Base-by-base conservation (phyloP, 1,140 invertebrate genomes). In the Meteorus sp. region DNA sequence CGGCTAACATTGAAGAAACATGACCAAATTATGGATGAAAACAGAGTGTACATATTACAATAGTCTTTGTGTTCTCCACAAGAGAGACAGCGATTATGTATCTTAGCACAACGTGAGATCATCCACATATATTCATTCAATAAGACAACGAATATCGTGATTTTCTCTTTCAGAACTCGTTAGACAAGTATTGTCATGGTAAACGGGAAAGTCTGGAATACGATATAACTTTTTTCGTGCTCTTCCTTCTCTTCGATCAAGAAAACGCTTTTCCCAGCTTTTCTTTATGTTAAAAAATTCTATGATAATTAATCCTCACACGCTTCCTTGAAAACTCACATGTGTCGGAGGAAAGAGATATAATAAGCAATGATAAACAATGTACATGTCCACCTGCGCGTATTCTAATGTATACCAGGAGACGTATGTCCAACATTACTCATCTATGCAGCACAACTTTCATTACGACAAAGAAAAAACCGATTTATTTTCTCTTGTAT, bases 141-240 rank as follows among this genome's bases (percentile, higher is more conserved):
- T 59, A 66, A 74, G 45, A 73, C 66, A n/a, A n/a, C n/a, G 71
- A 58, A 74, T 67, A 68, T 68, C 56, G 73, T 65, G 67, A 73
- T 74, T 75, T 76, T 75, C 74, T 76, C 75, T 78, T 75, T 75
- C 75, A 77, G 71, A 73, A 63, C 67, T 61, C 67, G 59, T 67
- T 68, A 67, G 67, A 69, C 56, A 60, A 59, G 69, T 71, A 78
- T 79, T 79, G 77, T 79, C 77, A 78, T 78, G 78, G 71, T 78
- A 79, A 79, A 78, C 78, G 75, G 73, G 68, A 70, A 45, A 69
- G 71, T 74, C 77, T 79, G 72, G 70, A 72, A 68, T 71, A 73
- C 71, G 74, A 77, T 78, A 69, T 71, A 71, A 75, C 73, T 68
- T 70, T 33, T 35, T 20, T n/a, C 19, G 35, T 37, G 8, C 35